These are phyloP conservation scores for Tolypeutes matacus DNA, from an alignment of 2,797 vertebrate genomes.

Conservation along the genomic window DNA sequence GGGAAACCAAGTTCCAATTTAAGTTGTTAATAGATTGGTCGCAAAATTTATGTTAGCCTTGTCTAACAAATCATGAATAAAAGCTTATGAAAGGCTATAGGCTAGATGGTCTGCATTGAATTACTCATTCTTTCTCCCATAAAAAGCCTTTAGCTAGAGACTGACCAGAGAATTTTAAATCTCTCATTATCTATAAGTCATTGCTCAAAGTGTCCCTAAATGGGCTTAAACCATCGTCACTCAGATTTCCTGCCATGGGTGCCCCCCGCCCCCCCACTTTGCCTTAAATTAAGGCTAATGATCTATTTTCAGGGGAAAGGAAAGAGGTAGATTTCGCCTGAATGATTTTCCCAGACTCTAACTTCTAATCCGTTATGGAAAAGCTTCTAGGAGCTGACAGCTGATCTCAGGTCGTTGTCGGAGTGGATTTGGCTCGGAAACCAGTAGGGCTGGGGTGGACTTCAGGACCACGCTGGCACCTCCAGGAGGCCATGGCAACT, in stretches of 20 bases:
- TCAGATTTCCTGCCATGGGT: constrained; percentile 82
- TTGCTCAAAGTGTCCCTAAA: constrained; percentile 89
- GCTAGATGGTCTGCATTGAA: constrained; percentile 80
- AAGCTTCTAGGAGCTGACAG: constrained; percentile 75
- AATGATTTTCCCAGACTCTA: constrained; percentile 84
- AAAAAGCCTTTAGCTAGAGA: constrained; percentile 88
- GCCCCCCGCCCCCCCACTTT: constrained; percentile 80
- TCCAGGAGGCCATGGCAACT: rapidly evolving
- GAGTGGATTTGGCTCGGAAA: constrained; percentile 75
- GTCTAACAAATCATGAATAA: constrained; percentile 90
- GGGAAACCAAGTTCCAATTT: constrained; percentile 86
- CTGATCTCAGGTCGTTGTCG: constrained; percentile 78
- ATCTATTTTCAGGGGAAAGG: constrained; percentile 88
- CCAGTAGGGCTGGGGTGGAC: constrained; percentile 63
- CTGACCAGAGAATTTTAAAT: constrained; percentile 89
- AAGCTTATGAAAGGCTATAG: constrained; percentile 86
- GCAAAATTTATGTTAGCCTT: constrained; percentile 88
- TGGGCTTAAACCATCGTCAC: constrained; percentile 88
- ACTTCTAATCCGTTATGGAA: constrained; percentile 79
- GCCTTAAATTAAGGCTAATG: constrained; percentile 91
- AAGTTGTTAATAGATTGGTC: constrained; percentile 89
- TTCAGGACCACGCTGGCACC: background rate
- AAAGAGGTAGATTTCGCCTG: constrained; percentile 83
- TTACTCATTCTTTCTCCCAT: constrained; percentile 85
- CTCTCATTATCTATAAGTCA: constrained; percentile 86